These are phyloP conservation scores for Apostichopus leukothele DNA, from an alignment of 53 echinoderm and acorn worm genomes.

Conservation along the genomic window DNA sequence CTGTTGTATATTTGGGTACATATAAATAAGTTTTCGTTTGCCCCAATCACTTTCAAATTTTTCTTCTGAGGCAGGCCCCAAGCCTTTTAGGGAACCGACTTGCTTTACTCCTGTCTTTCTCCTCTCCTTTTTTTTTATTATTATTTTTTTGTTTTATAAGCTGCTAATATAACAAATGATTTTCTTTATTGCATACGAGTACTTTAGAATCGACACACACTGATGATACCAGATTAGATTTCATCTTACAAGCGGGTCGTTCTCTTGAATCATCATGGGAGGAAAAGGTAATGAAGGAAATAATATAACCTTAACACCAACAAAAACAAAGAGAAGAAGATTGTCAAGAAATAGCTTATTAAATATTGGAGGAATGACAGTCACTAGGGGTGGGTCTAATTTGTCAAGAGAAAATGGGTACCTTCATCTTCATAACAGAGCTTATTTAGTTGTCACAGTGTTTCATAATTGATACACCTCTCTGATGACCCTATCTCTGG, in stretches of 20 bases:
- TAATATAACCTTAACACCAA: conserved; percentile 3
- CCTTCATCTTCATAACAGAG: conserved; percentile 16
- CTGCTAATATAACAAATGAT: conserved; percentile 16
- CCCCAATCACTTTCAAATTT: neutral
- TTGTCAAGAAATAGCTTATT: conserved; percentile 15
- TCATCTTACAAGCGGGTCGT: conserved; percentile 6
- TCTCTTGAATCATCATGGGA: neutral
- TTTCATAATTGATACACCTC: conserved; percentile 31
- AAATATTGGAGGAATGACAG: conserved; percentile 22
- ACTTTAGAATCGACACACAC: neutral
- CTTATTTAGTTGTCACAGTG: conserved; percentile 32
- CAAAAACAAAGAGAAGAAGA: neutral
- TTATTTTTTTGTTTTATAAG: neutral
- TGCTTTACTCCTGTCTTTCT: neutral
- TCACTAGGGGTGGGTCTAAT: conserved; percentile 37
- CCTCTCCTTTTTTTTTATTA: too few species aligned
- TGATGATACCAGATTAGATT: conserved; percentile 2
- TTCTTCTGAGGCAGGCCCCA: neutral
- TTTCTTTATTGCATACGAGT: neutral
- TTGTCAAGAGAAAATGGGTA: conserved; percentile 42
- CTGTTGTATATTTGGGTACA: neutral
- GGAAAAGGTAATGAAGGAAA: neutral
- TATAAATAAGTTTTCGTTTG: neutral
- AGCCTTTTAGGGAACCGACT: conserved; percentile 20
- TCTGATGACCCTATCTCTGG: neutral